These are phyloP conservation scores for Hippocampus mohnikei DNA, from an alignment of 2,113 vertebrate genomes.

Conservation along the genomic window DNA sequence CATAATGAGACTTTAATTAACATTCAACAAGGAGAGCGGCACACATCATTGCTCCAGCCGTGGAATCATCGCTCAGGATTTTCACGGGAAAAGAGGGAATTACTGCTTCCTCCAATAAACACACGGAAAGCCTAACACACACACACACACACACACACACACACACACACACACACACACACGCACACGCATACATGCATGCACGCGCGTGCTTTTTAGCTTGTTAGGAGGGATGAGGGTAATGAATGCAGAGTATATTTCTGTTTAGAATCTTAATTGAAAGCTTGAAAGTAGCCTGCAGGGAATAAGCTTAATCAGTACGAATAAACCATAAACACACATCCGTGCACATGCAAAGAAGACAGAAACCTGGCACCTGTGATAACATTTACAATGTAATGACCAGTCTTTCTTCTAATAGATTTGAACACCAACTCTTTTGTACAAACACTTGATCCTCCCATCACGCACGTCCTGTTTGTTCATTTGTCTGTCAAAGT, in stretches of 20 bases:
- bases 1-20: slow-evolving; percentile 55
- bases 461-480: background rate
- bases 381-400: background rate
- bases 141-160: slow-evolving; percentile 29
- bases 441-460: background rate
- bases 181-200: slow-evolving; percentile 37
- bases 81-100: slow-evolving; percentile 54
- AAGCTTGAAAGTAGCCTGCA: slow-evolving; percentile 86
- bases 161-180: slow-evolving; percentile 23
- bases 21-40: slow-evolving; percentile 44
- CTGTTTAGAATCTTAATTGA: slow-evolving; percentile 95
- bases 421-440: background rate
- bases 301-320: slow-evolving; percentile 92
- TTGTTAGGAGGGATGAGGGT: slow-evolving; percentile 63
- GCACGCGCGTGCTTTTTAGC: slow-evolving; percentile 29
- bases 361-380: background rate
- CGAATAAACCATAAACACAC: slow-evolving; percentile 84
- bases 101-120: slow-evolving; percentile 35
- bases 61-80: slow-evolving; percentile 41
- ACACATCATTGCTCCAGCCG: slow-evolving; percentile 50
- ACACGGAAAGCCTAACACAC: slow-evolving; percentile 21
- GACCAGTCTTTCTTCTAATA: background rate
- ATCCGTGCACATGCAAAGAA: slow-evolving; percentile 24
- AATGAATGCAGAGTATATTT: slow-evolving; percentile 81
- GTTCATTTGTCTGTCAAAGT: background rate